phyloP scores from a whole-genome alignment of 2,113 vertebrate species.

The Choloepus hoffmanni region DNA sequence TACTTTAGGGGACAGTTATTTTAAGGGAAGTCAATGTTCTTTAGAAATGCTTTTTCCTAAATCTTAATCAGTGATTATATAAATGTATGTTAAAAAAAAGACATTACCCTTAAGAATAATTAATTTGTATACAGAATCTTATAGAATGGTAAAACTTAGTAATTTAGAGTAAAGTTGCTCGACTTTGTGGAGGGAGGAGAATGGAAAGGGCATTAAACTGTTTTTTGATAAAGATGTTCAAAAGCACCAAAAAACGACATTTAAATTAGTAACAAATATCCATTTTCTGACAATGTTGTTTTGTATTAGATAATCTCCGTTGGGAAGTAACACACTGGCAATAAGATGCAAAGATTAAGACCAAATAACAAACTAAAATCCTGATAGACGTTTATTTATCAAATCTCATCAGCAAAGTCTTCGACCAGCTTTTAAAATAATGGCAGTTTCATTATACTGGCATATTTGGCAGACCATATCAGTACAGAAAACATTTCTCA shows the following conservation, averaged over 20 bases:
- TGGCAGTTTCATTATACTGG: slow-evolving; percentile 62
- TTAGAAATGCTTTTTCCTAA: slow-evolving; percentile 47
- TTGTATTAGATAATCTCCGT: slow-evolving; percentile 1
- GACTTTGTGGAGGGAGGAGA: too few species aligned
- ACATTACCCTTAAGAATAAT: slow-evolving; percentile 24
- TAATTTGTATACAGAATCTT: background rate
- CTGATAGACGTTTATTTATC: slow-evolving; percentile 85
- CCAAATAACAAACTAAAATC: slow-evolving; percentile 73
- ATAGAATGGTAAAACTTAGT: slow-evolving; percentile 15
- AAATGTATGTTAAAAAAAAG: slow-evolving; percentile 56
- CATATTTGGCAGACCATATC: slow-evolving; percentile 73
- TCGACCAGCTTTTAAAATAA: slow-evolving; percentile 76
- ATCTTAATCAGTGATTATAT: slow-evolving; percentile 58
- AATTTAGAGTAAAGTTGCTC: background rate
- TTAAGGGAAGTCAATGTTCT: slow-evolving; percentile 34
- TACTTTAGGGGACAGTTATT: too few species aligned
- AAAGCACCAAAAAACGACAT: slow-evolving; percentile 72
- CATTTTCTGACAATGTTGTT: slow-evolving; percentile 45
- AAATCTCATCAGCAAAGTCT: slow-evolving; percentile 78
- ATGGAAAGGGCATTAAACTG: too few species aligned
- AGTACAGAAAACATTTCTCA: slow-evolving; percentile 73
- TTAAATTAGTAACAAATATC: slow-evolving; percentile 36
- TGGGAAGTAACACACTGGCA: slow-evolving; percentile 56
- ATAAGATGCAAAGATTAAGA: slow-evolving; percentile 63
- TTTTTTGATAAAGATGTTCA: slow-evolving; percentile 52